Evolutionary conservation across 2,113 vertebrate genomes (phyloP).

Genomic region (Sapajus apella): DNA sequence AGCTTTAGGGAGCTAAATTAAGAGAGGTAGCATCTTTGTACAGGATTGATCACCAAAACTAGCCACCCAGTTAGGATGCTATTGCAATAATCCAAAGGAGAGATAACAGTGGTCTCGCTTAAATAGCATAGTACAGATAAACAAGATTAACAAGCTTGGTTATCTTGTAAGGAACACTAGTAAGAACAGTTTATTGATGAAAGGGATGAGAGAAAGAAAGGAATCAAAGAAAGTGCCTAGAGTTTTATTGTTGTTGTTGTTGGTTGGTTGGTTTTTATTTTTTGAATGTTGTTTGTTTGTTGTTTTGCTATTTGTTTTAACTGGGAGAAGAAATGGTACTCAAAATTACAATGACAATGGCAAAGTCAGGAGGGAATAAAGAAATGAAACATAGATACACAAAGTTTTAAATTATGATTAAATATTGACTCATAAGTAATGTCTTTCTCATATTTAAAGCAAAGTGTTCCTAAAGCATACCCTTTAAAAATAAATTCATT

Average conservation of each 20-base stretch:
- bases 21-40: background rate
- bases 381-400: background rate
- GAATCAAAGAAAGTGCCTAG: background rate
- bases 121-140: background rate
- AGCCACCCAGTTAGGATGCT: background rate
- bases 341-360: background rate
- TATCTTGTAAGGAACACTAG: background rate
- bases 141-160: background rate
- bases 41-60: background rate
- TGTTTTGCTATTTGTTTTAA: background rate
- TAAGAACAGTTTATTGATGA: background rate
- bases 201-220: background rate
- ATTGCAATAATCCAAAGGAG: background rate
- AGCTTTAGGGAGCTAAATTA: background rate
- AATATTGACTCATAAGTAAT: background rate
- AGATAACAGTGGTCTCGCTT: background rate
- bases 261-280: background rate
- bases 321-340: background rate
- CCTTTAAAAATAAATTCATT: background rate
- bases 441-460: background rate
- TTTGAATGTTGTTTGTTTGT: background rate
- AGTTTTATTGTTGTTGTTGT: background rate
- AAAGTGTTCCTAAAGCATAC: background rate
- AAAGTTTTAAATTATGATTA: background rate
- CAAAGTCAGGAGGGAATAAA: background rate